These are phyloP conservation scores for Silvanus unidentatus DNA, from an alignment of 2,888 invertebrate species.

Conservation along the genomic window DNA sequence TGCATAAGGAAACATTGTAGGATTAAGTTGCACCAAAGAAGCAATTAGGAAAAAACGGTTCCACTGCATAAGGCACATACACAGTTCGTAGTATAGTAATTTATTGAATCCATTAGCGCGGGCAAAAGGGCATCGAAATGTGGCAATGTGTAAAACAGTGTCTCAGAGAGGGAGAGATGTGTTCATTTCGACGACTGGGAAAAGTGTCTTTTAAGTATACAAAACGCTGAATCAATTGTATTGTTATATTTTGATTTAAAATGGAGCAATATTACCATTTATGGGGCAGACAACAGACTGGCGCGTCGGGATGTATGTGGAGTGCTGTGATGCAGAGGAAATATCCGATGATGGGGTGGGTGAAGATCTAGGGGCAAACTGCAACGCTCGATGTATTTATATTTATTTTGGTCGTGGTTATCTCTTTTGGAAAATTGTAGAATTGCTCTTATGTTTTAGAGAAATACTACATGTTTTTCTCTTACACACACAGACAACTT, in stretches of 20 bases:
- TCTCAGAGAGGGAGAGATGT: too few species aligned
- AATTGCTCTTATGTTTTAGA: slow-evolving; percentile 9
- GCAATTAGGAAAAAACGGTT: too few species aligned
- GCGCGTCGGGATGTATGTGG: slow-evolving; percentile 28
- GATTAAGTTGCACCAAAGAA: too few species aligned
- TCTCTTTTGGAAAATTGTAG: slow-evolving; percentile 19
- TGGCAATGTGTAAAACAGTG: too few species aligned
- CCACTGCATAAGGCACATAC: too few species aligned
- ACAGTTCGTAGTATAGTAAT: too few species aligned
- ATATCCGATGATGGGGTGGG: slow-evolving; percentile 5
- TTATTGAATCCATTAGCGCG: too few species aligned
- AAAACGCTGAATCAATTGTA: slow-evolving; percentile 28
- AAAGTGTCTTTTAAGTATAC: too few species aligned
- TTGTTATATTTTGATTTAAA: slow-evolving; percentile 37
- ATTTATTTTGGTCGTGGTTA: slow-evolving; percentile 21
- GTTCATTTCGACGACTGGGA: too few species aligned
- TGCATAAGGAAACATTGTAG: too few species aligned
- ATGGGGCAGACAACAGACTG: slow-evolving; percentile 40
- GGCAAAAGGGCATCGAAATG: too few species aligned
- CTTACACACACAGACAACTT: too few species aligned
- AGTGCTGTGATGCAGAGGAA: slow-evolving; percentile 10
- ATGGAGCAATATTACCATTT: slow-evolving; percentile 39
- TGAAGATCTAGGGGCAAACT: slow-evolving; percentile 10
- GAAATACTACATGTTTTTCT: not conserved
- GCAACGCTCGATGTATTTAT: slow-evolving; percentile 21